Conservation (phyloP, 2,888 invertebrate genomes). For the Seira musarum region DNA sequence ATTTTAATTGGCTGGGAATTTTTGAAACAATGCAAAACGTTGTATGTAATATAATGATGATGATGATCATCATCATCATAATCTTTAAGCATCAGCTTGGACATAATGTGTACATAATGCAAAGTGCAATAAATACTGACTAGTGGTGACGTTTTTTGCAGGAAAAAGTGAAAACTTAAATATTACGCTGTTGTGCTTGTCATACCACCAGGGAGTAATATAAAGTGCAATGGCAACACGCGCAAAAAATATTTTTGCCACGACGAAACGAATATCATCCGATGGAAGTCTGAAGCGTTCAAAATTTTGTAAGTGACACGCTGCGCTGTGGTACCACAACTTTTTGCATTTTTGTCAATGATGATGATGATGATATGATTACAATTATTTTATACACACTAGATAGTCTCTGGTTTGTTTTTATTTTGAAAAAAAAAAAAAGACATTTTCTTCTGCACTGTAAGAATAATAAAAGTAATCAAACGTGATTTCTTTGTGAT, state of each 20-base stretch:
- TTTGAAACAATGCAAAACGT: not conserved
- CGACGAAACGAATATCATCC: too few species aligned
- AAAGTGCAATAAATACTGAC: too few species aligned
- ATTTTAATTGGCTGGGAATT: constrained; percentile 5
- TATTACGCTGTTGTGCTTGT: not conserved
- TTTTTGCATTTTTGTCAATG: constrained; percentile 7
- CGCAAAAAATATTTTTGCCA: not conserved
- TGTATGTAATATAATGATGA: not conserved
- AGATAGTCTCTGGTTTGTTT: not conserved
- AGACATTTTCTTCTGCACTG: not conserved
- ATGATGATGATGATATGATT: not conserved
- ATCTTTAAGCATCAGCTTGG: not conserved
- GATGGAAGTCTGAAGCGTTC: constrained; percentile 12
- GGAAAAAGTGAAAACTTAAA: not conserved
- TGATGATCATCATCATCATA: not conserved
- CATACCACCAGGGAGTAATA: not conserved
- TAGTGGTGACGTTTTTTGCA: too few species aligned
- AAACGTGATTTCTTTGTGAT: not conserved
- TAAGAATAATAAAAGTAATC: not conserved
- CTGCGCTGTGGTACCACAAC: constrained; percentile 31
- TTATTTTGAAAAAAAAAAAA: too few species aligned
- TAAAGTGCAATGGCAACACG: not conserved
- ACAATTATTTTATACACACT: not conserved
- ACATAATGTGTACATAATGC: too few species aligned
- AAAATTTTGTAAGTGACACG: constrained; percentile 35